phyloP scores from a whole-genome alignment of 2,797 vertebrate genomes.

The Parambassis ranga region DNA sequence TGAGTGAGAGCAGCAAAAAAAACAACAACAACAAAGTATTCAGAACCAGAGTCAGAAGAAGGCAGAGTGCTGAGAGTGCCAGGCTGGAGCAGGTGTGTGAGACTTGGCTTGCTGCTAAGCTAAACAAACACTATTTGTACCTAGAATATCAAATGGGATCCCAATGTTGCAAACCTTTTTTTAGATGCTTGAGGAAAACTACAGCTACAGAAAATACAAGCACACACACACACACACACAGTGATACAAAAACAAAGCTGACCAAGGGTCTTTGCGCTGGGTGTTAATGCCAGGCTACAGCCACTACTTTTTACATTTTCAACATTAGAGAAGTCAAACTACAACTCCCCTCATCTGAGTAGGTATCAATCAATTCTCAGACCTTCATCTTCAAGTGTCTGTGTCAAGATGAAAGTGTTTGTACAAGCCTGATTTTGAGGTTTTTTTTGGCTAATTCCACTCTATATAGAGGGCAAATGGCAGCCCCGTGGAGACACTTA shows the following conservation, averaged over 20 bases:
- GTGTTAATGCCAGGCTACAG: neutral
- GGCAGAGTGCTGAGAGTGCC: conserved; percentile 37
- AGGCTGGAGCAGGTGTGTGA: conserved; percentile 4
- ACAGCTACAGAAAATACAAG: conserved; percentile 10
- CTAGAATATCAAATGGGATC: conserved; percentile 48
- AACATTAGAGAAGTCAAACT: neutral
- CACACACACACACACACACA: conserved; percentile 12
- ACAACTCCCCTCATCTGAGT: conserved; percentile 5
- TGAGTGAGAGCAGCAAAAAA: conserved; percentile 27
- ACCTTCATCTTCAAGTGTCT: neutral
- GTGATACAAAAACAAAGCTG: neutral
- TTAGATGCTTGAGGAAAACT: conserved; percentile 5
- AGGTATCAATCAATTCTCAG: neutral
- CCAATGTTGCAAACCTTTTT: conserved; percentile 59
- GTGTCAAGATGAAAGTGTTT: neutral
- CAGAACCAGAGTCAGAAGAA: conserved; percentile 26
- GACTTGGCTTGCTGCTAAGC: neutral
- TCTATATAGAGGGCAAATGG: neutral
- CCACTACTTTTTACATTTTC: neutral
- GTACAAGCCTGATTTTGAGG: neutral
- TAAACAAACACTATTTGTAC: neutral
- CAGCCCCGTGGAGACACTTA: neutral
- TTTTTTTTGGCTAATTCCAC: too few relatives aligned
- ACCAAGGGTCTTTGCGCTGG: neutral
- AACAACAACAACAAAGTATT: neutral